Conservation (phyloP, 2,797 vertebrate genomes). For the Acrocephalus scirpaceus region DNA sequence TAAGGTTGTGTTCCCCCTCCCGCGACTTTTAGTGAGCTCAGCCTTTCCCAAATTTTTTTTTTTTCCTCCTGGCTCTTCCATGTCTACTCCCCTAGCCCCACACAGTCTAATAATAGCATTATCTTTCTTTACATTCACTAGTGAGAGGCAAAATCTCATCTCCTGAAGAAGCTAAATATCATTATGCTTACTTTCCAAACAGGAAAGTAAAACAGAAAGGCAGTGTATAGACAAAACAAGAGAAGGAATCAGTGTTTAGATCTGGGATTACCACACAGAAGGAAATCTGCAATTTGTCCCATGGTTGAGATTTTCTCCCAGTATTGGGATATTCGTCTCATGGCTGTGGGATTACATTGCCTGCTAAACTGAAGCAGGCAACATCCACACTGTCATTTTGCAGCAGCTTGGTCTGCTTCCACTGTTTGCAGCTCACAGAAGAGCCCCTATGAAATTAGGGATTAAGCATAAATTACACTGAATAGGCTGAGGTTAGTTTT, state of each 20-base stretch:
- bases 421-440: background rate
- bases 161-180: background rate
- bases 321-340: fast-evolving
- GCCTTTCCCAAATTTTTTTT: background rate
- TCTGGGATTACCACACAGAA: background rate
- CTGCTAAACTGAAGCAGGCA: background rate
- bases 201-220: background rate
- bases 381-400: background rate
- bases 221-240: background rate
- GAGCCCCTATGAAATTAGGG: background rate
- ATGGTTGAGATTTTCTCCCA: background rate
- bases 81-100: background rate
- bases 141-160: background rate
- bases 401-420: background rate
- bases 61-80: background rate
- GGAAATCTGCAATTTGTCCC: background rate
- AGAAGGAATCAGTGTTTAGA: background rate
- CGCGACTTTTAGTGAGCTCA: background rate
- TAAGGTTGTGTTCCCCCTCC: background rate
- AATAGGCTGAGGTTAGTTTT: background rate
- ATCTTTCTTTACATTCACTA: background rate
- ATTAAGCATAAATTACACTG: background rate
- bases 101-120: background rate
- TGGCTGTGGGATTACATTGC: background rate
- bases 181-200: background rate